Evolutionary conservation across 1,140 invertebrate genomes (phyloP).

Genomic region (Wasmannia auropunctata): DNA sequence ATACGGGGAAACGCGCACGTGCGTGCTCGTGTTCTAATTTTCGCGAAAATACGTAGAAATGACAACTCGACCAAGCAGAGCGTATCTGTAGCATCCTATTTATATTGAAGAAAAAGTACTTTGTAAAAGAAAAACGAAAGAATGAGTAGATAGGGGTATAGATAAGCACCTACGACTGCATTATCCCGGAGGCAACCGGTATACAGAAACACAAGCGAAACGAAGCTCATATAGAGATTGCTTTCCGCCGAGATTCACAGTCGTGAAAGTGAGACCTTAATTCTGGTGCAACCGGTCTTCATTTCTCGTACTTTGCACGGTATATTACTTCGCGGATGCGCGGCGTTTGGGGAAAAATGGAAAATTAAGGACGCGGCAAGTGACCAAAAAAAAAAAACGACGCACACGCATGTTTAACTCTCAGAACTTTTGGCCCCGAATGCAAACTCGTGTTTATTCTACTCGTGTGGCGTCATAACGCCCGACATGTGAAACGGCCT

Average conservation of each 20-base stretch:
- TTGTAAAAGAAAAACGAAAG: constrained; percentile 31
- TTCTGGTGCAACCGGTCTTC: background rate
- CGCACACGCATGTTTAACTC: constrained; percentile 14
- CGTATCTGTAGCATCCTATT: constrained; percentile 37
- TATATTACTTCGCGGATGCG: background rate
- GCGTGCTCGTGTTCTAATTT: constrained; percentile 52
- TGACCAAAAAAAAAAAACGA: background rate
- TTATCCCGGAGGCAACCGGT: constrained; percentile 56
- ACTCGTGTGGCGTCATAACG: background rate
- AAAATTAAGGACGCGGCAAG: background rate
- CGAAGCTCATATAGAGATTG: constrained; percentile 1
- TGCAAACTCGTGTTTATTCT: background rate
- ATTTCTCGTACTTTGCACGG: background rate
- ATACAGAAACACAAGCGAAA: constrained; percentile 39
- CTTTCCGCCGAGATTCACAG: constrained; percentile 20
- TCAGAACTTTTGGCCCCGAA: background rate
- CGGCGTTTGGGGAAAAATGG: background rate
- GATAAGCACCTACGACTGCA: constrained; percentile 39
- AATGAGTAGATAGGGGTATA: background rate
- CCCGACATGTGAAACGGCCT: background rate
- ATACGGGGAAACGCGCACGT: background rate
- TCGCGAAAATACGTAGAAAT: constrained; percentile 53
- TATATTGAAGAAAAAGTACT: constrained; percentile 40
- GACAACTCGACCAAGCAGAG: constrained; percentile 29
- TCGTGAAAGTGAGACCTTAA: constrained; percentile 15